Base-by-base conservation (phyloP, 2,797 vertebrate species). In the Crocidura indochinensis region DNA sequence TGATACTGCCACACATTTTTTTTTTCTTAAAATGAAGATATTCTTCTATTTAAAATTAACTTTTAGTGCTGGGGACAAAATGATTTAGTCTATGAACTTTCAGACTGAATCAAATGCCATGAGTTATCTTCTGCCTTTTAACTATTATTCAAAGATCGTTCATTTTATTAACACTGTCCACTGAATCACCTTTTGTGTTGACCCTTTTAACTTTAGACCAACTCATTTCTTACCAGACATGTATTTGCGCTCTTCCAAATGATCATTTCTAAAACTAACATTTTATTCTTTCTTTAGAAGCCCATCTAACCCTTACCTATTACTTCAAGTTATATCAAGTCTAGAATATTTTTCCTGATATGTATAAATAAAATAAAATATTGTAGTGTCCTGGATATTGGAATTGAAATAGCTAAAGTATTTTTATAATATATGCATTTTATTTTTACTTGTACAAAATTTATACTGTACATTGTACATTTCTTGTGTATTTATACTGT, bases 21-120 rank as follows among this genome's bases (percentile, higher is more conserved):
- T 60, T 92, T 94, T 89, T 82, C 79, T 88, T 76, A 71, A 92
- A 90, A 95, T 84, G 44, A 95, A 94, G 56, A 89, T 91, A 84
- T 79, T 94, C 38, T 65, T 85, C 47, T n/a, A 60, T 38, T 88
- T 83, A 73, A 88, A 91, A 82, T 76, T 79, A 73, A 46, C 78
- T 93, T 72, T 86, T 49, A 89, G 56, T 71, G 75, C 68, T 84
- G 73, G 0, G 71, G 22, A 92, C 49, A 87, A 90, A 92, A 79
- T 74, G 2, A 64, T 84, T 83, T 92, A 93, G 19, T 86, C 80
- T 87, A 88, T 87, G 51, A 93, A 90, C 83, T 92, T 94, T 91
- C 93, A 79, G 92, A 75, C 47, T 31, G 72, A 91, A 82, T 85
- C 67, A 91, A 96, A 94, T 89, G 95, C 79, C 93, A 64, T 3